phyloP scores from a whole-genome alignment of 1,140 invertebrate genomes.

The Drosophila rufa region DNA sequence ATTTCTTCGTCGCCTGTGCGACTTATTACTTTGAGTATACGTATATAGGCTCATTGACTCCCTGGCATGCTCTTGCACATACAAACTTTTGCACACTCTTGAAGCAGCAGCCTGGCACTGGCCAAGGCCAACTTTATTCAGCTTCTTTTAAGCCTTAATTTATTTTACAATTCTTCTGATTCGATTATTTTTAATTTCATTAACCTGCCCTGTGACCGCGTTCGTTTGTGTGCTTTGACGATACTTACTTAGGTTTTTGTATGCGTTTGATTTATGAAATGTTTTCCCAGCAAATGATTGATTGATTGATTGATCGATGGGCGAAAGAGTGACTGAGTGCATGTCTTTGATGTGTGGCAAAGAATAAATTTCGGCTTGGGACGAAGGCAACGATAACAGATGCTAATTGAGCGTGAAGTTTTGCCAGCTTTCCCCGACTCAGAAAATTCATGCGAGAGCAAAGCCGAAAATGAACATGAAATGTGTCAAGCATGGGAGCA shows the following conservation, averaged over 20 bases:
- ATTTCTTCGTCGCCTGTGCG: constrained; percentile 23
- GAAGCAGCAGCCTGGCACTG: constrained; percentile 5
- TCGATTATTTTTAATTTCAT: constrained; percentile 48
- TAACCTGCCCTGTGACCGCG: constrained; percentile 21
- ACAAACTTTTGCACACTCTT: constrained; percentile 13
- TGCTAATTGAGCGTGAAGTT: constrained; percentile 67
- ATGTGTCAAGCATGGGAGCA: constrained; percentile 9
- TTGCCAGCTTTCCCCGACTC: constrained; percentile 11
- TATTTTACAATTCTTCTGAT: constrained; percentile 29
- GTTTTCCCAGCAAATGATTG: constrained; percentile 47
- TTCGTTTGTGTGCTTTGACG: constrained; percentile 13
- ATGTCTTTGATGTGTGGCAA: constrained; percentile 59
- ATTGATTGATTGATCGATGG: constrained; percentile 61
- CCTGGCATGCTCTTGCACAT: constrained; percentile 39
- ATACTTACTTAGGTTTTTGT: constrained; percentile 18
- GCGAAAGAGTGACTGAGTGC: constrained; percentile 35
- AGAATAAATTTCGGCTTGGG: constrained; percentile 31
- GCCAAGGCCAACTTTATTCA: constrained; percentile 30
- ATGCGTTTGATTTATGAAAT: constrained; percentile 58
- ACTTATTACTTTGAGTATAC: constrained; percentile 18
- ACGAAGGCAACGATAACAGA: constrained; percentile 29
- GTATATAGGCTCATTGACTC: constrained; percentile 45
- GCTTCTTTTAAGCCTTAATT: constrained; percentile 21
- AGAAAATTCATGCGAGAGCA: constrained; percentile 23
- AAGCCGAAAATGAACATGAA: constrained; percentile 34